Conservation (phyloP, 1,140 invertebrate species). For the Triops cancriformis region DNA sequence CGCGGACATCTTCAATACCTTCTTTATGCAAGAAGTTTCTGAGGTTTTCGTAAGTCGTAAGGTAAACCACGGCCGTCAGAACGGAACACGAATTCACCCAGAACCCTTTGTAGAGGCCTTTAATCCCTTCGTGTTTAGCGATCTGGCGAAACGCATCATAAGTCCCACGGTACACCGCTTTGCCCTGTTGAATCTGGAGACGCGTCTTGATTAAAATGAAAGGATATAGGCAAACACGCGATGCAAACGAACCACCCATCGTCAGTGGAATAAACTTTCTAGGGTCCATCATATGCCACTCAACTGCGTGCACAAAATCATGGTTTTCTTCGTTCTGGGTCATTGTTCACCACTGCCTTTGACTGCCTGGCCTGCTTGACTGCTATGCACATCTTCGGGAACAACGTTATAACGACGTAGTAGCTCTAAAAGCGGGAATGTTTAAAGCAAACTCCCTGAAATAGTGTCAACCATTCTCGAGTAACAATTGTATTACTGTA, state of each 20-base stretch:
- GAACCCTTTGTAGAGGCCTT: constrained; percentile 85
- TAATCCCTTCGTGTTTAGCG: constrained; percentile 68
- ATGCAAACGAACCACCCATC: constrained; percentile 72
- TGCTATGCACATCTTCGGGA: too few species aligned
- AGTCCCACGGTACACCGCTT: constrained; percentile 65
- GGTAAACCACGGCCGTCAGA: constrained; percentile 82
- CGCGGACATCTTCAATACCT: constrained; percentile 48
- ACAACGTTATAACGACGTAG: too few species aligned
- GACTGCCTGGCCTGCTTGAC: too few species aligned
- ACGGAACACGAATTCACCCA: constrained; percentile 83
- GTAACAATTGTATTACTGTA: constrained; percentile 32
- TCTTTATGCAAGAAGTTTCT: constrained; percentile 63
- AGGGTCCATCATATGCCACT: constrained; percentile 99
- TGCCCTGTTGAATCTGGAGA: constrained; percentile 77
- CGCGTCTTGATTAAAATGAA: constrained; percentile 94
- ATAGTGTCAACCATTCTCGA: too few species aligned
- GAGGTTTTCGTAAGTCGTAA: constrained; percentile 89
- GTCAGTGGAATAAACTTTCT: constrained; percentile 84
- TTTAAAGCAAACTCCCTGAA: too few species aligned
- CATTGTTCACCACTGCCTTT: neutral
- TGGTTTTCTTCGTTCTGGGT: neutral
- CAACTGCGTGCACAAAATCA: constrained; percentile 63
- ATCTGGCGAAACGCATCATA: constrained; percentile 87
- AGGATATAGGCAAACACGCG: constrained; percentile 86
- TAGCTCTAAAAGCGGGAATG: too few species aligned